phyloP scores from a whole-genome alignment of 2,888 invertebrate genomes.

The Odontothrips loti region DNA sequence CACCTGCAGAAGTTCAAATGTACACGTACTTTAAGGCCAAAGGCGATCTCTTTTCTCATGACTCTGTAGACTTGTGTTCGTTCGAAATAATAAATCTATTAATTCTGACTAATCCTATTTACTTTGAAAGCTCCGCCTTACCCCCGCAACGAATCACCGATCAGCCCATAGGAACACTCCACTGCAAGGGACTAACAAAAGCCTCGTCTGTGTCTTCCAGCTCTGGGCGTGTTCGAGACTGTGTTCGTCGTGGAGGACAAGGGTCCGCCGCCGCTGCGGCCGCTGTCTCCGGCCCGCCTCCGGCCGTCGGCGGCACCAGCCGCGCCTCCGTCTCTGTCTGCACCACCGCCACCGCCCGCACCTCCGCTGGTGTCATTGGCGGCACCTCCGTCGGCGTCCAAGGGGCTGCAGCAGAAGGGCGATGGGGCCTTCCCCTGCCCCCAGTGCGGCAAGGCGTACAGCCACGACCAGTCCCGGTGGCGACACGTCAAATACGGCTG shows the following conservation, averaged over 20 bases:
- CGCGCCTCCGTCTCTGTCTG: background rate
- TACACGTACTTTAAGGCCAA: no score
- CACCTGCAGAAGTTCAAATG: no score
- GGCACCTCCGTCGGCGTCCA: background rate
- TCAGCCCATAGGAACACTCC: no score
- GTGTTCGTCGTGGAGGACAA: background rate
- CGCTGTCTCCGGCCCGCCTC: background rate
- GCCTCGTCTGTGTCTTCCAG: background rate
- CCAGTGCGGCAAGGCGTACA: background rate
- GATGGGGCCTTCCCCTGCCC: background rate
- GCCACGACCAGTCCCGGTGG: slow-evolving; percentile 52
- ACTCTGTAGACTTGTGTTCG: no score
- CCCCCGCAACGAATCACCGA: no score
- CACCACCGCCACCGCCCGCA: background rate
- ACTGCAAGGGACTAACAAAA: no score
- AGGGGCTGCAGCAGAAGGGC: background rate
- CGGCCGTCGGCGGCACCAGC: background rate
- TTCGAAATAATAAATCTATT: no score
- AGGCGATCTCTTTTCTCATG: no score
- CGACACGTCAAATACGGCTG: slow-evolving; percentile 57
- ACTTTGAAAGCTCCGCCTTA: no score
- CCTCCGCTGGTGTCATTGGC: background rate
- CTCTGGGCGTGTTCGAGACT: background rate
- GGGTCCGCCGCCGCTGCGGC: background rate
- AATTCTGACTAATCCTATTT: no score